A percentile compares a stretch with the other conserved stretches of the same genome.
Conservation (phyloP, 2,888 invertebrate genomes). For the Neuroscelio doddi region DNA sequence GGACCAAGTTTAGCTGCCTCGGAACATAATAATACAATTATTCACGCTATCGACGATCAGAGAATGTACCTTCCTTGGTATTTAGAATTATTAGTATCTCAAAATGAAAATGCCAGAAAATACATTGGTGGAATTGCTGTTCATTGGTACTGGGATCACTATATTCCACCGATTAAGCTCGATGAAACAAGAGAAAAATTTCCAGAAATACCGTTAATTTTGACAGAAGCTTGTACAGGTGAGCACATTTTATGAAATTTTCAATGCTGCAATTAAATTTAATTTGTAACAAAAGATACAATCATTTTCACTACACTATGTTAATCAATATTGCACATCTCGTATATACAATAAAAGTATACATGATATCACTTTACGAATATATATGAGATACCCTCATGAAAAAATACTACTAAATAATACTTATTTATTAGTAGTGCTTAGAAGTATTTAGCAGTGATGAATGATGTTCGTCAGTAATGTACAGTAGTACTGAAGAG, state of each 20-base stretch:
- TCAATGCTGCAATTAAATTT: too few species aligned
- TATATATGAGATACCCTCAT: too few species aligned
- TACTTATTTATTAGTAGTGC: too few species aligned
- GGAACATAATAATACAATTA: slow-evolving; percentile 76
- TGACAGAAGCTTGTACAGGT: slow-evolving; percentile 88
- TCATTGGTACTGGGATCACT: slow-evolving; percentile 87
- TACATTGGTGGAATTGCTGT: slow-evolving; percentile 85
- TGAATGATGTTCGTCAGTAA: too few species aligned
- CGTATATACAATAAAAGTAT: too few species aligned
- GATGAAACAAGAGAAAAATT: slow-evolving; percentile 75
- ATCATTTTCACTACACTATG: too few species aligned
- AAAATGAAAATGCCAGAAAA: slow-evolving; percentile 10
- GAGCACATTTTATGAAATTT: slow-evolving; percentile 51
- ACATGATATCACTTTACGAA: too few species aligned
- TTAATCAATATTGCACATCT: too few species aligned
- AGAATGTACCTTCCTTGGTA: slow-evolving; percentile 66
- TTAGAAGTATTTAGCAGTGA: too few species aligned
- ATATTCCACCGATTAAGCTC: slow-evolving; percentile 72
- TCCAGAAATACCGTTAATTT: slow-evolving; percentile 82
- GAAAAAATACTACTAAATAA: too few species aligned
- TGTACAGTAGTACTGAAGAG: too few species aligned
- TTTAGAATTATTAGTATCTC: slow-evolving; percentile 4
- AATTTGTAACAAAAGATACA: too few species aligned
- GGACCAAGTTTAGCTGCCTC: slow-evolving; percentile 81
- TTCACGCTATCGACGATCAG: slow-evolving; percentile 86